Conservation (phyloP, 2,888 invertebrate species). For the Trissolcus brochymenae region DNA sequence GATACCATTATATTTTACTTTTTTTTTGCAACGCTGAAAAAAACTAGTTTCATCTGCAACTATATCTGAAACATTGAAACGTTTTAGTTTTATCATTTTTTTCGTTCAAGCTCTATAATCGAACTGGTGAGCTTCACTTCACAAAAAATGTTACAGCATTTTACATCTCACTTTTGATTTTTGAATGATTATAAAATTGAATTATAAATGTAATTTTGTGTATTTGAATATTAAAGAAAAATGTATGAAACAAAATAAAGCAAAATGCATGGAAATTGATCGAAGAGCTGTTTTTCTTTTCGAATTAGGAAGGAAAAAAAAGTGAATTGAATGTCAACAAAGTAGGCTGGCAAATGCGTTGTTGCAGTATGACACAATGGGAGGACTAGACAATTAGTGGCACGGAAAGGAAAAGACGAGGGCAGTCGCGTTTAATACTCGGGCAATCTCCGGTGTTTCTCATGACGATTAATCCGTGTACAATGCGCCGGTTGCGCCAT, state of each 20-base stretch:
- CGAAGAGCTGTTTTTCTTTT: neutral
- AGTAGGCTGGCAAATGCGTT: conserved; percentile 13
- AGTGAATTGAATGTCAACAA: conserved; percentile 2
- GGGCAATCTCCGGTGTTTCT: conserved; percentile 64
- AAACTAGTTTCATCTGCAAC: too few species aligned
- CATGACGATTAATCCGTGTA: conserved; percentile 70
- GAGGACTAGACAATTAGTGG: conserved; percentile 49
- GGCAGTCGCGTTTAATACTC: conserved; percentile 40
- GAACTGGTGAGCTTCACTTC: too few species aligned
- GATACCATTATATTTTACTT: conserved; percentile 36
- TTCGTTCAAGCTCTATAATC: too few species aligned
- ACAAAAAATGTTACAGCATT: too few species aligned
- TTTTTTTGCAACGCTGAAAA: conserved; percentile 12
- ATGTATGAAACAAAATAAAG: neutral
- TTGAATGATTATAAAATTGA: too few species aligned
- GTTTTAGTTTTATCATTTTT: too few species aligned
- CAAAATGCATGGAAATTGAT: neutral
- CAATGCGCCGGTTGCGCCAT: conserved; percentile 68
- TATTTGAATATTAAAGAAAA: too few species aligned
- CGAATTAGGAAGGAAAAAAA: conserved; percentile 7
- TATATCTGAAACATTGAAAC: too few species aligned
- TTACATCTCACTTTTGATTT: too few species aligned
- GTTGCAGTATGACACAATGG: conserved; percentile 32
- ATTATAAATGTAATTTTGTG: too few species aligned
- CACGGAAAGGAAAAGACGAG: conserved; percentile 49